Percentiles rank a stretch among this genome's conserved stretches.
Conservation (phyloP, 2,888 invertebrate species). For the Chymomyza fuscimana region DNA sequence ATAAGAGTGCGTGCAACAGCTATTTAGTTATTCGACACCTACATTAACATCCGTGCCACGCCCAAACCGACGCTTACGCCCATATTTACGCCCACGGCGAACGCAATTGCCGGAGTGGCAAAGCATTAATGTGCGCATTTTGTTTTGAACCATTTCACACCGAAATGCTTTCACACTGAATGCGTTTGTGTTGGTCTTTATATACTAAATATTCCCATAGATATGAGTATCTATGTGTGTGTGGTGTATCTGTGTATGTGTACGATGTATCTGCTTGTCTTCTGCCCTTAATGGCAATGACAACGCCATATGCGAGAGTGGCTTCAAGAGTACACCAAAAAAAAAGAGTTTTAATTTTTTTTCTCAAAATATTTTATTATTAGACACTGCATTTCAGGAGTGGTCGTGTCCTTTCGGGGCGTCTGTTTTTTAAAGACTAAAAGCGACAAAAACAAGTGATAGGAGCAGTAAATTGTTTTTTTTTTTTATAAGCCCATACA, state of each 20-base stretch:
- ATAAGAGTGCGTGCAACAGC: background rate
- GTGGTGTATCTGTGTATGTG: background rate
- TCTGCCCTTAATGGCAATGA: background rate
- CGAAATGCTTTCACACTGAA: background rate
- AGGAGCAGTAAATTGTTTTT: too few species aligned
- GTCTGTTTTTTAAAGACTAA: too few species aligned
- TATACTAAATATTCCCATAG: background rate
- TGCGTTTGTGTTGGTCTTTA: background rate
- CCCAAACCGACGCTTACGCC: background rate
- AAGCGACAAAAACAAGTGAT: too few species aligned
- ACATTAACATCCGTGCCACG: background rate
- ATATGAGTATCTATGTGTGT: background rate
- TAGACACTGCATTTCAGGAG: too few species aligned
- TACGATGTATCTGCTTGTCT: background rate
- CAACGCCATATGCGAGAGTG: background rate
- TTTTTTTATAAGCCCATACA: too few species aligned
- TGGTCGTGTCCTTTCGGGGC: too few species aligned
- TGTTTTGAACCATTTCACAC: background rate
- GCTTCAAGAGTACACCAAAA: background rate
- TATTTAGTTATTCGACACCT: background rate
- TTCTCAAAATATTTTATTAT: background rate
- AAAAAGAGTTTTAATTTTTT: background rate
- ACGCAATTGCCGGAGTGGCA: background rate
- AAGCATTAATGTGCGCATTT: background rate
- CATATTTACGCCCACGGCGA: background rate